phyloP scores from a whole-genome alignment of 2,797 vertebrate genomes.

The Vespertilio murinus region DNA sequence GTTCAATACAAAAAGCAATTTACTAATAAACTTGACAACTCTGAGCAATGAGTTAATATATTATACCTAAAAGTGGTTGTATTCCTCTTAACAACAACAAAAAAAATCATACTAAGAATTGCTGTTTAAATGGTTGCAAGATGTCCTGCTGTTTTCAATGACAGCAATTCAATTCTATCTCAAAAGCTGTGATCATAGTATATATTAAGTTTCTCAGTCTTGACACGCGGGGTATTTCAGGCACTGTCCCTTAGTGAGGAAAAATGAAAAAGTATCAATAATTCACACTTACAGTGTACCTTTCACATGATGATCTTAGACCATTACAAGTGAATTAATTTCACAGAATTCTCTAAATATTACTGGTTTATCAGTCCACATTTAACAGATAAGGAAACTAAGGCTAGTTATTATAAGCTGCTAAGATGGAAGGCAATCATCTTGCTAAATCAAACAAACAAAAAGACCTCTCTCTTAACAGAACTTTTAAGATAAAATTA shows the following conservation, averaged over 20 bases:
- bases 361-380: slow-evolving; percentile 33
- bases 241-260: slow-evolving; percentile 71
- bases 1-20: slow-evolving; percentile 47
- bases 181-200: slow-evolving; percentile 80
- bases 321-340: slow-evolving; percentile 36
- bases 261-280: slow-evolving; percentile 73
- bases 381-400: slow-evolving; percentile 29
- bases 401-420: background rate
- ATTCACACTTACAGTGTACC: slow-evolving; percentile 10
- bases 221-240: slow-evolving; percentile 73
- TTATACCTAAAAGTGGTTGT: slow-evolving; percentile 76
- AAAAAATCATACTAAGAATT: slow-evolving; percentile 78
- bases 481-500: slow-evolving; percentile 48
- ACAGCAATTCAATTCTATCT: slow-evolving; percentile 79
- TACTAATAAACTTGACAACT: slow-evolving; percentile 65
- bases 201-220: slow-evolving; percentile 75
- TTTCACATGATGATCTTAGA: slow-evolving; percentile 26
- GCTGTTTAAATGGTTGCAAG: slow-evolving; percentile 80
- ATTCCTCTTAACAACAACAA: slow-evolving; percentile 76
- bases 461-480: background rate
- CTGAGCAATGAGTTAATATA: slow-evolving; percentile 65
- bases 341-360: slow-evolving; percentile 3
- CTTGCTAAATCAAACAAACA: slow-evolving; percentile 41
- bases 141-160: slow-evolving; percentile 82
- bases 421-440: slow-evolving; percentile 7